Evolutionary conservation across 2,888 invertebrate species (phyloP), one percentile per base, ranked within the genome.

Genomic region (Euproctis similis): DNA sequence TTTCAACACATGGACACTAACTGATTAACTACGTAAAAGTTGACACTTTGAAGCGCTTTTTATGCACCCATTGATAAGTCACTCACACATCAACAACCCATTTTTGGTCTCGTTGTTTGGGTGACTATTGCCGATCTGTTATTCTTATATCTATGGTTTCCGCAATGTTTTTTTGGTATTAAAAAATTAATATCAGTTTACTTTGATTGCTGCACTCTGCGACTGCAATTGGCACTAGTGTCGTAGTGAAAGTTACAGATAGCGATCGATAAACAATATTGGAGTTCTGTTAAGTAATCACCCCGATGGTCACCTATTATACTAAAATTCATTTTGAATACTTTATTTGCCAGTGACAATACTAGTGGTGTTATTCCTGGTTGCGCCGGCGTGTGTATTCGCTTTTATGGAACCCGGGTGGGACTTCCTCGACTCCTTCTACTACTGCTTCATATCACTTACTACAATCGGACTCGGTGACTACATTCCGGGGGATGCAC

Each of bases 381-480:
- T 92, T 30, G 71, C 93, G 23, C 96, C 96, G 1, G 92, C 95
- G 0, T 86, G 85, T 14, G 77, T 91, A 24, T 95, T 95, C 74
- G 87, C 91, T 9, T 70, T 78, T 25, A 68, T 96, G 37, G 96
- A 96, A 69, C 89, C 91, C 0, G 89, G 89, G 5, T 95, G 95
- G 95, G 91, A 91, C 64, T 92, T 89, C 68, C 80, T 96, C 43
- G 96, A 96, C 77, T 91, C 95, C 1, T 87, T 96, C 59, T 96
- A 96, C 76, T 96, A 94, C 74, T 95, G 95, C 75, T 95, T 95
- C 81, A 93, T 96, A 53, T 95, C 95, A 8, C 81, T 96, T 42
- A 95, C 95, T 12, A 95, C 95, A 39, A 93, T 96, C 56, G 94
- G 95, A 8, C 86, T 96, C 2, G 95, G 95, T 0, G 96, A 96